Evolutionary conservation across 2,888 invertebrate genomes (phyloP).

Genomic region (Odontocerum albicorne): DNA sequence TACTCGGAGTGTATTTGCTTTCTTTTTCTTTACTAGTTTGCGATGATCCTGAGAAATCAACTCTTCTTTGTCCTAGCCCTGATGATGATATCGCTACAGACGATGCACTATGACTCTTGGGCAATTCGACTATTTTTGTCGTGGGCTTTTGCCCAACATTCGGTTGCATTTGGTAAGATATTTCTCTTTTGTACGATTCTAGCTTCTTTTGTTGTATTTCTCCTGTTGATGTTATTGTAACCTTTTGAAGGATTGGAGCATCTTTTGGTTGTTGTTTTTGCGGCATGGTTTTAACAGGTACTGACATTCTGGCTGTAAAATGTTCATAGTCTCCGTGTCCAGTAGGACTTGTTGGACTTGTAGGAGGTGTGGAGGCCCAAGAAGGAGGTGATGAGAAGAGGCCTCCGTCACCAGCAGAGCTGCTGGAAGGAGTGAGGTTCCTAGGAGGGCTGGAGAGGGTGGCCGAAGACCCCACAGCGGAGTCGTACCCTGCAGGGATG

Average conservation of each 20-base stretch:
- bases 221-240: conserved; percentile 64
- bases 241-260: conserved; percentile 53
- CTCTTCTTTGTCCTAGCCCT: conserved; percentile 38
- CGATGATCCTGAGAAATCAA: conserved; percentile 32
- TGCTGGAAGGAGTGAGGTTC: conserved; percentile 46
- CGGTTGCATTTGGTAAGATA: conserved; percentile 33
- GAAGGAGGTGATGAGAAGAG: conserved; percentile 57
- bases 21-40: conserved; percentile 22
- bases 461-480: conserved; percentile 66
- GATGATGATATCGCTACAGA: conserved; percentile 37
- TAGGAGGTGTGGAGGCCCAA: conserved; percentile 61
- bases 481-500: conserved; percentile 52
- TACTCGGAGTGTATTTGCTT: conserved; percentile 34
- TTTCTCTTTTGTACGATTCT: conserved; percentile 33
- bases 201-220: conserved; percentile 51
- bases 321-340: conserved; percentile 41
- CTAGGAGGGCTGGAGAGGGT: conserved; percentile 57
- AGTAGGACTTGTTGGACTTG: conserved; percentile 56
- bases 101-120: conserved; percentile 36
- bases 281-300: conserved; percentile 41
- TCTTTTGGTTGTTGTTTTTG: conserved; percentile 38
- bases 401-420: conserved; percentile 45
- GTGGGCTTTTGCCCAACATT: conserved; percentile 30
- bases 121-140: conserved; percentile 45
- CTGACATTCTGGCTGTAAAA: conserved; percentile 39